Evolutionary conservation across 2,888 invertebrate species (phyloP).

Genomic region (Nephrocerus scutellatus): DNA sequence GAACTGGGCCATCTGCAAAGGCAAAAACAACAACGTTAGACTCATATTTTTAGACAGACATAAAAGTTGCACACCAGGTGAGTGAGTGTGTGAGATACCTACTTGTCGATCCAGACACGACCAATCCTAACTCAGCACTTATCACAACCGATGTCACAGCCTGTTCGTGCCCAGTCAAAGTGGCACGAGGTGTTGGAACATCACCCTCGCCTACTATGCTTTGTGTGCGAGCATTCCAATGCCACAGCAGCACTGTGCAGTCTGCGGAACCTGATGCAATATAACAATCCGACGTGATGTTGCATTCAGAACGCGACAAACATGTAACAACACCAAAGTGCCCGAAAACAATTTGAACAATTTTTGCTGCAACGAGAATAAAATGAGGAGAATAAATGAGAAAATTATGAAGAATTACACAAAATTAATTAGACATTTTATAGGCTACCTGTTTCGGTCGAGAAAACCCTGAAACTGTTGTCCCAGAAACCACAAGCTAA

Average conservation of each 20-base stretch:
- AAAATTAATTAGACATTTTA: constrained; percentile 64
- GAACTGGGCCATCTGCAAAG: constrained; percentile 78
- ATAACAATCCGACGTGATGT: constrained; percentile 98
- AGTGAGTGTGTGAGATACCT: constrained; percentile 38
- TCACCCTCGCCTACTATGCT: constrained; percentile 97
- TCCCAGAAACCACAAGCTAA: constrained; percentile 99
- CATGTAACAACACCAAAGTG: constrained; percentile 99
- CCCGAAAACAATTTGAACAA: constrained; percentile 96
- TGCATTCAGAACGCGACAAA: constrained; percentile 94
- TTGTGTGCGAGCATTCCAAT: constrained; percentile 96
- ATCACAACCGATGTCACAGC: constrained; percentile 93
- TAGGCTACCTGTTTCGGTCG: constrained; percentile 85
- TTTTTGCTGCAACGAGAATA: constrained; percentile 68
- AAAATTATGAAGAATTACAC: not conserved
- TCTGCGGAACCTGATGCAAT: constrained; percentile 97
- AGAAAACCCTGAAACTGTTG: constrained; percentile 96
- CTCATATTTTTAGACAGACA: not conserved
- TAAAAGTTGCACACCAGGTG: not conserved
- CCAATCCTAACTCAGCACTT: constrained; percentile 94
- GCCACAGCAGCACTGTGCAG: constrained; percentile 97
- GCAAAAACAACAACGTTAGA: not conserved
- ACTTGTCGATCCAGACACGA: constrained; percentile 85
- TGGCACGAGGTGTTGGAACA: constrained; percentile 89
- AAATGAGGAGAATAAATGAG: not conserved
- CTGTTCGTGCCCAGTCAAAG: constrained; percentile 95